Conservation (phyloP, 2,113 vertebrate species). For the Gymnocephalus cernua region DNA sequence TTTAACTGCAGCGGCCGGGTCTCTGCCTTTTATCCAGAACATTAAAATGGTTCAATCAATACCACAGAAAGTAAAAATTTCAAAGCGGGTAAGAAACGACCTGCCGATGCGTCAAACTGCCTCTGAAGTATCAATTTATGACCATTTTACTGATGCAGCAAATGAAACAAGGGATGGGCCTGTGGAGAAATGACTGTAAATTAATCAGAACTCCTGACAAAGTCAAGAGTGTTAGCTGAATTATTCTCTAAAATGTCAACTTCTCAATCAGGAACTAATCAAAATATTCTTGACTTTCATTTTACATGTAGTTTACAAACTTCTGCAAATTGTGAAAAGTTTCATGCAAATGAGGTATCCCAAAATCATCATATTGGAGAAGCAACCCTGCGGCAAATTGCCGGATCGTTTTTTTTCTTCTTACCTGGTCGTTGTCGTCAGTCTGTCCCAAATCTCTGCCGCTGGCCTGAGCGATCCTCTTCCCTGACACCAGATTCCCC, state of each 20-base stretch:
- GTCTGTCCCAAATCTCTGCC: slow-evolving; percentile 95
- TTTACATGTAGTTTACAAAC: neutral
- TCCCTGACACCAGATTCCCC: slow-evolving; percentile 98
- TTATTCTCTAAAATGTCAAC: neutral
- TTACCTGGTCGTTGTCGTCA: slow-evolving; percentile 96
- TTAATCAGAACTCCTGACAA: neutral
- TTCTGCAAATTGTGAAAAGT: neutral
- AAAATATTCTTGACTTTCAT: slow-evolving; percentile 13
- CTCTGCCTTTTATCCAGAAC: neutral
- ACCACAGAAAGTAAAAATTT: slow-evolving; percentile 12
- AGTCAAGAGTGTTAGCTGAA: fast-evolving
- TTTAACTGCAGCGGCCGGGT: neutral
- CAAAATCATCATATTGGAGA: no score
- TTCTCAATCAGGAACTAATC: neutral
- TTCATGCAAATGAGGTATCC: neutral
- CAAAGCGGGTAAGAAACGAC: slow-evolving; percentile 1
- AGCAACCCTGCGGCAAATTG: no score
- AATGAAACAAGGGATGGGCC: neutral
- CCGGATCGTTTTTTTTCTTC: neutral
- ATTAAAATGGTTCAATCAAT: slow-evolving; percentile 32
- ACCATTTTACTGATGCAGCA: slow-evolving; percentile 14
- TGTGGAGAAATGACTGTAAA: neutral
- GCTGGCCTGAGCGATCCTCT: slow-evolving; percentile 98
- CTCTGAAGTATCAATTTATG: neutral
- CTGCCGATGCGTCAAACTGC: neutral